Evolutionary conservation across 2,113 vertebrate genomes (phyloP).

Genomic region (Rhombomys opimus): DNA sequence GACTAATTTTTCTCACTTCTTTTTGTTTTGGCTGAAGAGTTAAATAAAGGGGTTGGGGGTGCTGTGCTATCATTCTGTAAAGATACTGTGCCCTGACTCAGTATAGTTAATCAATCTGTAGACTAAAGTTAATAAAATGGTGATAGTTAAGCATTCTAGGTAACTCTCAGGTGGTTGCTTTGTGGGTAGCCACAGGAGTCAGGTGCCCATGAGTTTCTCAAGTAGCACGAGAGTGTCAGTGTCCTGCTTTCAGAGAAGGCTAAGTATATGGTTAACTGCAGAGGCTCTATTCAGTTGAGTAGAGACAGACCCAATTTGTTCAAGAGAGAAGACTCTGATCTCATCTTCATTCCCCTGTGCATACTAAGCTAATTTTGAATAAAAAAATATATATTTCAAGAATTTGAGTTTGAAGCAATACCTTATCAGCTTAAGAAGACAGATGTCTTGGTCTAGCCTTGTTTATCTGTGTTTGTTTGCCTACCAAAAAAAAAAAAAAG

Average conservation of each 20-base stretch:
- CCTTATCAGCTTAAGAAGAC: not conserved
- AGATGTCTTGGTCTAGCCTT: not conserved
- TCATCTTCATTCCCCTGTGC: not conserved
- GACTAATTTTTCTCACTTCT: slow-evolving; percentile 25
- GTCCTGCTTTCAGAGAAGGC: not conserved
- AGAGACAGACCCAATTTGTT: slow-evolving; percentile 37
- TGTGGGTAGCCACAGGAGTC: not conserved
- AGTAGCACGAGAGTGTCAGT: not conserved
- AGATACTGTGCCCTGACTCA: not conserved
- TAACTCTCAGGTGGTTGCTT: not conserved
- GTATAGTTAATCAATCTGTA: not conserved
- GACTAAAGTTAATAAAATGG: not conserved
- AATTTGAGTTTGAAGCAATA: slow-evolving; percentile 44
- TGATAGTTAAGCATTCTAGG: not conserved
- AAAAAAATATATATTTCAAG: slow-evolving; percentile 50
- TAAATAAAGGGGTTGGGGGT: slow-evolving; percentile 19
- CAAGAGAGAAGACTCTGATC: not conserved
- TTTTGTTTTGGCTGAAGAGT: slow-evolving; percentile 48
- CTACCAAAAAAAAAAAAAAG: not conserved
- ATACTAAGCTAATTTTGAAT: slow-evolving; percentile 36
- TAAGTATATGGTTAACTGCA: not conserved
- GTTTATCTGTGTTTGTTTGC: slow-evolving; percentile 29
- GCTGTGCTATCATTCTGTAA: not conserved
- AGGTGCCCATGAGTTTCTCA: not conserved
- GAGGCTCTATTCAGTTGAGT: not conserved